Base-by-base conservation (phyloP, 2,797 vertebrate genomes). In the Glossophaga mutica region DNA sequence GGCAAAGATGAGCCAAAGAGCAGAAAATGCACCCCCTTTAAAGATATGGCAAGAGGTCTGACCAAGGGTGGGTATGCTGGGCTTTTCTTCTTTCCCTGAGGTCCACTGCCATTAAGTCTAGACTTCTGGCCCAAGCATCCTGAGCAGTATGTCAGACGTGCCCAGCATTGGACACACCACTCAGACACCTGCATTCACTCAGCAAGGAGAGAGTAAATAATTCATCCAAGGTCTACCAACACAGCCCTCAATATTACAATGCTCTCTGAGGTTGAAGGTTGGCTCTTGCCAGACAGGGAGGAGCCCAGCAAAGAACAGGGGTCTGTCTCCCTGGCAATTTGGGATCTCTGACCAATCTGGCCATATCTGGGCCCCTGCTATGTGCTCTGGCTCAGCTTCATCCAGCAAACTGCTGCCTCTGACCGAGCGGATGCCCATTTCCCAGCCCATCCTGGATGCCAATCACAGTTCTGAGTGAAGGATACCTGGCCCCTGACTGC, bases 131-230 rank as follows among this genome's bases (percentile, higher is more conserved):
- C 95, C 44, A 96, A 81, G 74, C 44, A 90, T 92, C 73, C 97
- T 93, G 70, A 96, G 65, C 78, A 92, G 62, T 6, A 16, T 42
- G 55, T 91, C 29, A 24, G 70, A 95, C 0, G 0, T 97, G 95
- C 67, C 44, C 83, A 70, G 85, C 52, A 89, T 94, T 92, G 74
- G 74, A 97, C 77, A 84, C 26, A 46, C 22, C 78, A 70, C 87
- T 81, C 15, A 89, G 74, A 95, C 4, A 42, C 81, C 92, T 91
- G n/a, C 91, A 95, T 83, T 95, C 83, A 74, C 96, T 97, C 85
- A 91, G 74, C 78, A 29, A 50, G 29, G n/a, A n/a, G 15, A 96
- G 96, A 95, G 82, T 90, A 97, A 98, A 96, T 91, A 93, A 92
- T 96, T 95, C 70, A 79, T 73, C 74, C 16, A 90, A 96, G 78